Evolutionary conservation across 2,797 vertebrate genomes (phyloP).

Genomic region (Pseudochirops cupreus): DNA sequence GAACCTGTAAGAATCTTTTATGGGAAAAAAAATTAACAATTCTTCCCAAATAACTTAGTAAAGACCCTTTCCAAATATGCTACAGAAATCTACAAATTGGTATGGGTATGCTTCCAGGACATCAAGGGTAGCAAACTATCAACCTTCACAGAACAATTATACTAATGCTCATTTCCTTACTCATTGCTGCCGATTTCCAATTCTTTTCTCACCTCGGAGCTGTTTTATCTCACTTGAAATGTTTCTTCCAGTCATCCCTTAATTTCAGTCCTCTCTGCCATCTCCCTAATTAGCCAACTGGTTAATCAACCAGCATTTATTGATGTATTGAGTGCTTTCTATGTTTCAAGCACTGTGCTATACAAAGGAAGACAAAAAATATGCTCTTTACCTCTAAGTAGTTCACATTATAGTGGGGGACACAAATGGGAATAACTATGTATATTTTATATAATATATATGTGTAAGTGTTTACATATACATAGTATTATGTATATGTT

Average conservation of each 20-base stretch:
- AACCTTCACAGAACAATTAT: not conserved
- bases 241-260: not conserved
- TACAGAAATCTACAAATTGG: not conserved
- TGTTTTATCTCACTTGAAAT: constrained; percentile 16
- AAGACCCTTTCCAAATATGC: not conserved
- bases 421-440: not conserved
- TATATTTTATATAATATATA: not conserved
- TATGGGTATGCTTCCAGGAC: not conserved
- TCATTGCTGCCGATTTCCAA: not conserved
- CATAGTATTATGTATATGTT: not conserved
- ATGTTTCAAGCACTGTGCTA: not conserved
- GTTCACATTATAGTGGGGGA: not conserved
- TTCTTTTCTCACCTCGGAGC: not conserved
- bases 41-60: not conserved
- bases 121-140: not conserved
- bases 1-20: constrained; percentile 14
- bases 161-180: not conserved
- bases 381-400: not conserved
- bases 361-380: not conserved
- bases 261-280: not conserved
- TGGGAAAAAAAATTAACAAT: not conserved
- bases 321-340: not conserved
- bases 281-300: not conserved
- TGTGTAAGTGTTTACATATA: not conserved
- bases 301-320: not conserved